Evolutionary conservation across 1,140 invertebrate species (phyloP), one percentile per base, ranked within the genome.

Genomic region (Bombus affinis): DNA sequence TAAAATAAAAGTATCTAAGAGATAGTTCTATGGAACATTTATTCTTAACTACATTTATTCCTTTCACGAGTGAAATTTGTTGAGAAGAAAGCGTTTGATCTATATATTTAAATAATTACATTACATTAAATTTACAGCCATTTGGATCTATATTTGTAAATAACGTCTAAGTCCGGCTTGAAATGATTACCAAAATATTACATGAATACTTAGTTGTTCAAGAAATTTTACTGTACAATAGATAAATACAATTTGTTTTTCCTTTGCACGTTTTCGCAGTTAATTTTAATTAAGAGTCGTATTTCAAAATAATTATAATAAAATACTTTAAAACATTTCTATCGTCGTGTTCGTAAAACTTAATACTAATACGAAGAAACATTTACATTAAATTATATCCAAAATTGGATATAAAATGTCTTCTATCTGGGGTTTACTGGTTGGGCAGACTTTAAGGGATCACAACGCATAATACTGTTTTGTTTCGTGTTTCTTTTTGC

Each of bases 391-490:
- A 84, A 57, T 59, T 37, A 28, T 32, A 44, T 80, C 71, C 22
- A 71, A 72, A 72, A 77, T 57, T 77, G 59, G 47, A 78, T 65
- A 59, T 28, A 3, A 59, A 59, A 83, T 83, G 80, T n/a, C 44
- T 79, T 62, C 65, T 35, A 35, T 47, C 15, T 35, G 15, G 47
- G 74, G 39, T 62, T 77, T 76, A 78, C 5, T 44, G 78, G 28
- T 57, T 68, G 22, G 42, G 5, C 68, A 72, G 70, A 87, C 77
- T 84, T 72, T 35, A 90, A 71, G 89, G 93, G 91, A 94, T 94
- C 93, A 94, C 93, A 94, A 92, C 81, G 72, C 84, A 92, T 94
- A 94, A 94, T 94, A 94, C 93, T 94, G 93, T 86, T 94, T 92
- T 86, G 91, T 89, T 92, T 89, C 81, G 71, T 75, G n/a, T 65